A percentile compares a stretch with the other conserved stretches of the same genome.
Conservation (phyloP, 2,888 invertebrate species). For the Pemphredon lugubris region DNA sequence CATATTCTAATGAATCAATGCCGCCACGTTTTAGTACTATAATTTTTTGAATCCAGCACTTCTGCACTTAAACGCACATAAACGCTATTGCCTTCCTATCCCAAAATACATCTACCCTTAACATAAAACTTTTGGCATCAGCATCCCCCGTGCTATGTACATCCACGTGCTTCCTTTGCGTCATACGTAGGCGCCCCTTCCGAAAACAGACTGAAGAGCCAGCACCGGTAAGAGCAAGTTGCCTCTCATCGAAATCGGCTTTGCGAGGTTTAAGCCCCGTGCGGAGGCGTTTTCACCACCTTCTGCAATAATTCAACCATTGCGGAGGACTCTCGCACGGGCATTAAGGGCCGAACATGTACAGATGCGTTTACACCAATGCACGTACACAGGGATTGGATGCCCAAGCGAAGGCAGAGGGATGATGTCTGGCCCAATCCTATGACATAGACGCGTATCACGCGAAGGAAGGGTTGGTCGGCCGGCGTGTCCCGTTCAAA, state of each 20-base stretch:
- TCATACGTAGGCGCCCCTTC: slow-evolving; percentile 24
- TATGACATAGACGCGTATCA: too few relatives aligned
- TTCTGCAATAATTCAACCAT: slow-evolving; percentile 21
- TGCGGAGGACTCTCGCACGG: not conserved
- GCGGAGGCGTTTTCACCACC: slow-evolving; percentile 8
- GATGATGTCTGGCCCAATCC: too few relatives aligned
- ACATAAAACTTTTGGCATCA: slow-evolving; percentile 19
- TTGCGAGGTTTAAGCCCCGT: slow-evolving; percentile 31
- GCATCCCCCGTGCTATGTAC: slow-evolving; percentile 4
- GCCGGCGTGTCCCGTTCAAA: slow-evolving; percentile 8
- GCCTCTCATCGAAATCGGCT: slow-evolving; percentile 46
- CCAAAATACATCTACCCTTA: slow-evolving; percentile 6
- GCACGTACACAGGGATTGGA: too few relatives aligned
- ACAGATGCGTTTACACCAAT: too few relatives aligned
- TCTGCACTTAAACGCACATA: too few relatives aligned
- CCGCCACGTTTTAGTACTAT: too few relatives aligned
- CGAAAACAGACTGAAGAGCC: slow-evolving; percentile 12
- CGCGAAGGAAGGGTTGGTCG: not conserved
- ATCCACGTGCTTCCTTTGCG: too few relatives aligned
- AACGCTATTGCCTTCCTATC: slow-evolving; percentile 23
- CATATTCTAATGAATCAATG: too few relatives aligned
- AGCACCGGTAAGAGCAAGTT: slow-evolving; percentile 7
- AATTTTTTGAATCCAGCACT: too few relatives aligned
- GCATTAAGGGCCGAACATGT: not conserved
- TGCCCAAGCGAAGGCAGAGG: too few relatives aligned